Conservation (phyloP, 2,797 vertebrate species). For the Chiloscyllium punctatum region DNA sequence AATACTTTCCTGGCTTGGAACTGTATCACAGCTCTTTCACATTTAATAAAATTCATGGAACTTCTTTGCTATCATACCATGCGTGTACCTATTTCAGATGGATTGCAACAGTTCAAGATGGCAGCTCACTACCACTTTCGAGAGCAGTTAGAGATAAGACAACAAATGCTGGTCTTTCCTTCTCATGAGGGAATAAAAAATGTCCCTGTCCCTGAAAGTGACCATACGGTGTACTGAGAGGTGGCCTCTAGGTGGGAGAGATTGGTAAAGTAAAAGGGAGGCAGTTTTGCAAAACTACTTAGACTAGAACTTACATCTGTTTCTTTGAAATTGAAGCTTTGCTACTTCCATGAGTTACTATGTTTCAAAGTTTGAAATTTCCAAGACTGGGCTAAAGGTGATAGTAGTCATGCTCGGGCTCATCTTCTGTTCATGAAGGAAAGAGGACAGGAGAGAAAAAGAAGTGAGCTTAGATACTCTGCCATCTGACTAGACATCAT, state of each 20-base stretch:
- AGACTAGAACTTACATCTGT: background rate
- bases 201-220: background rate
- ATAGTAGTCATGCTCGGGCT: background rate
- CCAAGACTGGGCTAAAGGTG: background rate
- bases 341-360: background rate
- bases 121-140: no score
- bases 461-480: background rate
- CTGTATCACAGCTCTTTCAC: no score
- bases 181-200: no score
- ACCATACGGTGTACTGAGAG: background rate
- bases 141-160: no score
- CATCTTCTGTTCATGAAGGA: background rate
- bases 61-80: no score
- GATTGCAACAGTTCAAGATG: no score
- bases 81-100: no score
- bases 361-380: background rate
- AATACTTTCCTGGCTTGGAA: no score
- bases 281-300: background rate
- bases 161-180: no score
- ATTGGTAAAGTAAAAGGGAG: background rate
- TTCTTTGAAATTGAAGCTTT: background rate
- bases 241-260: background rate
- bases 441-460: background rate
- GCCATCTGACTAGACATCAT: background rate
- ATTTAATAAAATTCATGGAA: no score